Evolutionary conservation across 2,797 vertebrate genomes (phyloP).

Genomic region (Iguana delicatissima): DNA sequence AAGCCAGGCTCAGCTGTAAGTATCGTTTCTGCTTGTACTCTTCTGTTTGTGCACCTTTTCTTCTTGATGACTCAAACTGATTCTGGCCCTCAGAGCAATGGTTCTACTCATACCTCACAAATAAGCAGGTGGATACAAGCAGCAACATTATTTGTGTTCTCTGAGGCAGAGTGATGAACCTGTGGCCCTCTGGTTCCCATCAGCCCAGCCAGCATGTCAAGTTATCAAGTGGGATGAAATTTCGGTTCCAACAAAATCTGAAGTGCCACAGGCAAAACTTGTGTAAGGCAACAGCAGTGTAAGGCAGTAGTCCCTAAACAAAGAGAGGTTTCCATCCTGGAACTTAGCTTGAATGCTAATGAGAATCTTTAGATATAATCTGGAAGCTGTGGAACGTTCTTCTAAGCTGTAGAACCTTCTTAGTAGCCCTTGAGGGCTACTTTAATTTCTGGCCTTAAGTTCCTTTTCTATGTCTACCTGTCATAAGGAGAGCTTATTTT

Average conservation of each 20-base stretch:
- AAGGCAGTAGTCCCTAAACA: background rate
- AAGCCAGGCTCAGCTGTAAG: conserved; percentile 98
- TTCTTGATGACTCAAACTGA: background rate
- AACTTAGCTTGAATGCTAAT: background rate
- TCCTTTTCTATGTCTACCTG: conserved; percentile 19
- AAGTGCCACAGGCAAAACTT: background rate
- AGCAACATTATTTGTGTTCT: background rate
- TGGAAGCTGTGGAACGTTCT: background rate
- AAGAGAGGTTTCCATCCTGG: background rate
- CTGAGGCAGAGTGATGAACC: background rate
- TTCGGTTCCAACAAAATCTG: background rate
- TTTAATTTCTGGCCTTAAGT: fast-evolving
- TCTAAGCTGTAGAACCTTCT: no score
- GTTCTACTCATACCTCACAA: background rate
- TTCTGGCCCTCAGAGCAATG: background rate
- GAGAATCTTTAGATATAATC: background rate
- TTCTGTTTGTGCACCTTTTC: conserved; percentile 21
- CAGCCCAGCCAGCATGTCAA: background rate
- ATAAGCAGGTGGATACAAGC: background rate
- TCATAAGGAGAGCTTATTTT: background rate
- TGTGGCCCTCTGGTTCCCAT: background rate
- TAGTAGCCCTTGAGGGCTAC: background rate
- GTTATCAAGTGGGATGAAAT: background rate
- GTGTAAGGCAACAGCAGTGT: background rate
- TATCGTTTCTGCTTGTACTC: conserved; percentile 57